Evolutionary conservation across 2,888 invertebrate genomes (phyloP), one percentile per base, ranked within the genome.

Genomic region (Macaria notata): DNA sequence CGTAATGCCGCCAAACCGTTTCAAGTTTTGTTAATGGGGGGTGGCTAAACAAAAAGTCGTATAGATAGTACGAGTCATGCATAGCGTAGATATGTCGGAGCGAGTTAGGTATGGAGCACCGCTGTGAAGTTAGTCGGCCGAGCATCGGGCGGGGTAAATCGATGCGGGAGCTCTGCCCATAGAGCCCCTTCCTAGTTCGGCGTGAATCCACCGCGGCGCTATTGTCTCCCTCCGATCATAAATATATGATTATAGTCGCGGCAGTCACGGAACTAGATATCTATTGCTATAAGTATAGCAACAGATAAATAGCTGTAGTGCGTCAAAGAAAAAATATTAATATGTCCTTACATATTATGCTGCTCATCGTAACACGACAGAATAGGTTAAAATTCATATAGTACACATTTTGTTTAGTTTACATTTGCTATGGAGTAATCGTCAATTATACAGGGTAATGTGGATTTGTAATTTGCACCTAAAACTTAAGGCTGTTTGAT

Each of bases 21-120:
- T 75, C 71, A 80, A 79, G 76, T 79, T 84, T 84, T 78, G 79
- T 82, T 84, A 85, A 84, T 86, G 82, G 76, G 19, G 75, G 78
- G 73, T 78, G 79, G 77, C 82, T 81, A 85, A 85, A 88, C 84
- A 86, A 83, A 81, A 83, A 73, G 71, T 75, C 77, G 81, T 86
- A 85, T 86, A 86, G 79, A 82, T 87, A 88, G 81, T 87, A 87
- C 78, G 84, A 78, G 84, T 85, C 87, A 88, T 88, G 86, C 82
- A 86, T 86, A 79, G 62, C 59, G 63, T 66, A 71, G 75, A 65
- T 74, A 71, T 70, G 69, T 79, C 86, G 87, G 89, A 88, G 86
- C 88, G 80, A 87, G 88, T 81, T 72, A 78, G 65, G 69, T 62
- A 70, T 72, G 72, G 63, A 71, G 69, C 68, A 77, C 64, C 58